Conservation (phyloP, 1,140 invertebrate genomes). For the Drosophila truncata region DNA sequence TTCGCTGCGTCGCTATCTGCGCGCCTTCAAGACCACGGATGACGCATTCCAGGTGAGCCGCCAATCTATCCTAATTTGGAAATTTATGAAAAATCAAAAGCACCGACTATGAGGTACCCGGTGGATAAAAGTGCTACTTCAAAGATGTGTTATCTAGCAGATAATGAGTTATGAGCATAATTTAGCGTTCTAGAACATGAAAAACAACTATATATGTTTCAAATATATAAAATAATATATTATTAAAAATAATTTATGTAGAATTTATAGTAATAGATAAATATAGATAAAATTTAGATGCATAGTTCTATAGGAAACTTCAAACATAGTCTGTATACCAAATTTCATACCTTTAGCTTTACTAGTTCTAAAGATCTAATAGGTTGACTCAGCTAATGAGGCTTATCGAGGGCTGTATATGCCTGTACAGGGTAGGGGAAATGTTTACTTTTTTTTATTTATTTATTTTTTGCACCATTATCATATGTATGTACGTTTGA, state of each 20-base stretch:
- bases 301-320: neutral
- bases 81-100: neutral
- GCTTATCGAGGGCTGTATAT: neutral
- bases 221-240: neutral
- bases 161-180: neutral
- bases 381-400: neutral
- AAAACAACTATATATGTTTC: neutral
- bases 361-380: neutral
- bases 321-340: neutral
- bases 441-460: neutral
- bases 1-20: slow-evolving; percentile 89
- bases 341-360: neutral
- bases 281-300: rapidly evolving
- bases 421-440: neutral
- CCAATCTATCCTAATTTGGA: slow-evolving; percentile 12
- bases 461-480: neutral
- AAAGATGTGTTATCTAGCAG: no score
- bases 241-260: neutral
- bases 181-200: neutral
- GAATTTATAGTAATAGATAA: no score
- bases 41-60: slow-evolving; percentile 89
- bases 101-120: slow-evolving; percentile 2
- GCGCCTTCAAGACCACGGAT: slow-evolving; percentile 90
- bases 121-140: neutral
- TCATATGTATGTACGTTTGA: neutral